Percentiles rank a stretch among this genome's conserved stretches.
Conservation (phyloP, 2,797 vertebrate species). For the Trematomus bernacchii region DNA sequence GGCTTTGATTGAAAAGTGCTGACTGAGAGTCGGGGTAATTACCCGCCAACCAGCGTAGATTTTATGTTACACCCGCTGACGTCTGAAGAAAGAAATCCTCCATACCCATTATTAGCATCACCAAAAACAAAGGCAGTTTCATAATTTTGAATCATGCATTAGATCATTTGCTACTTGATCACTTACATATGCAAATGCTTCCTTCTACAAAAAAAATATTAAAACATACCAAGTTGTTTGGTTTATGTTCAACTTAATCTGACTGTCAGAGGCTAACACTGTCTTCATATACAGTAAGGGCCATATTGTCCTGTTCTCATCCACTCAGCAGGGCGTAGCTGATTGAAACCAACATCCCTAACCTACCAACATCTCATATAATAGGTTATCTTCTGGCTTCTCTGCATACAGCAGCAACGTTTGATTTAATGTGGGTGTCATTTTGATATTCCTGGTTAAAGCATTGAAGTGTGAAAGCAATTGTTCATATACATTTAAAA, state of each 20-base stretch:
- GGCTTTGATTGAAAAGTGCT: slow-evolving; percentile 84
- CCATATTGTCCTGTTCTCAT: slow-evolving; percentile 16
- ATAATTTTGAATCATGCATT: slow-evolving; percentile 24
- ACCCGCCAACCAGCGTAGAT: slow-evolving; percentile 76
- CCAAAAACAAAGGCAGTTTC: slow-evolving; percentile 23
- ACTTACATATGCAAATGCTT: slow-evolving; percentile 21
- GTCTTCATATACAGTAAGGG: not conserved
- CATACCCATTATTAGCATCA: slow-evolving; percentile 49
- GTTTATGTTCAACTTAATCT: not conserved
- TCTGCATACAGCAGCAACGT: slow-evolving; percentile 8
- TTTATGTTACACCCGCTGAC: slow-evolving; percentile 78
- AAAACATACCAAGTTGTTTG: slow-evolving; percentile 35
- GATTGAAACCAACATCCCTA: slow-evolving; percentile 37
- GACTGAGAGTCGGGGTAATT: slow-evolving; percentile 82
- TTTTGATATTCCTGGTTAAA: slow-evolving; percentile 13
- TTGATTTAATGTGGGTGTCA: not conserved
- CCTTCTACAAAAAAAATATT: slow-evolving; percentile 29
- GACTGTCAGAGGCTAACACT: not conserved
- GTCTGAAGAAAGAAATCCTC: slow-evolving; percentile 39
- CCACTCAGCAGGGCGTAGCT: slow-evolving; percentile 8
- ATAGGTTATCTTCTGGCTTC: not conserved
- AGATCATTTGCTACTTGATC: slow-evolving; percentile 5
- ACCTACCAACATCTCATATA: not conserved
- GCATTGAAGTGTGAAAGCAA: slow-evolving; percentile 6
- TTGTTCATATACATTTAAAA: not conserved